Evolutionary conservation across 2,113 vertebrate genomes (phyloP).

Genomic region (Nothobranchius furzeri): DNA sequence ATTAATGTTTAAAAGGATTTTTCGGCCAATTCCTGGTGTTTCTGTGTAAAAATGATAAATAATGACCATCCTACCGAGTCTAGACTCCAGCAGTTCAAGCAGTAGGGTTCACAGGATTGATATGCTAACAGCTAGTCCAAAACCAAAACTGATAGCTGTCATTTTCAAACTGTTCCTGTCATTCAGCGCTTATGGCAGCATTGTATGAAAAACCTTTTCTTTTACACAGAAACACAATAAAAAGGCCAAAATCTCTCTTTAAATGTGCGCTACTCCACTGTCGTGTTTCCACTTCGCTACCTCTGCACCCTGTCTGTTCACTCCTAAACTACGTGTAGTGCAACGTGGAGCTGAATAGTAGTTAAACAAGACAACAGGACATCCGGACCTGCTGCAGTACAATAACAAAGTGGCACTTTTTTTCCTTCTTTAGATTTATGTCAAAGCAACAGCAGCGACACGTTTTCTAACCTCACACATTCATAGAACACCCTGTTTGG

Average conservation of each 20-base stretch:
- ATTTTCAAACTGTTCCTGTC: no score
- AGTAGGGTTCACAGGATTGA: no score
- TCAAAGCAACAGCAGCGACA: constrained; percentile 34
- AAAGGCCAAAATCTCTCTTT: background rate
- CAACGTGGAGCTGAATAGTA: constrained; percentile 50
- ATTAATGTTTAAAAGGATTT: no score
- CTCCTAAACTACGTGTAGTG: constrained; percentile 53
- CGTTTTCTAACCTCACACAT: constrained; percentile 23
- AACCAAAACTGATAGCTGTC: no score
- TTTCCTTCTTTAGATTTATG: constrained; percentile 8
- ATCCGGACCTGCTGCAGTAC: constrained; percentile 15
- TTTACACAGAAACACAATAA: no score
- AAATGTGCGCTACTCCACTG: constrained; percentile 3
- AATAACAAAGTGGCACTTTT: constrained; percentile 25
- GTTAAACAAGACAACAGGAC: constrained; percentile 27
- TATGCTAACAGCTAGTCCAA: no score
- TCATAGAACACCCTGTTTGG: constrained; percentile 37
- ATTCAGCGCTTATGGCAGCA: no score
- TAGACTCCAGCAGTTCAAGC: no score
- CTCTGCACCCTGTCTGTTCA: constrained; percentile 56
- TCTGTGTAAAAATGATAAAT: no score
- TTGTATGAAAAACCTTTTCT: no score
- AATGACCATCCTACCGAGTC: no score
- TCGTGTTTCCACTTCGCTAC: constrained; percentile 22
- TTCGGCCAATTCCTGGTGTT: no score